Evolutionary conservation across 1,140 invertebrate species (phyloP), one percentile per base, ranked within the genome.

Genomic region (Drosophila murphyi): DNA sequence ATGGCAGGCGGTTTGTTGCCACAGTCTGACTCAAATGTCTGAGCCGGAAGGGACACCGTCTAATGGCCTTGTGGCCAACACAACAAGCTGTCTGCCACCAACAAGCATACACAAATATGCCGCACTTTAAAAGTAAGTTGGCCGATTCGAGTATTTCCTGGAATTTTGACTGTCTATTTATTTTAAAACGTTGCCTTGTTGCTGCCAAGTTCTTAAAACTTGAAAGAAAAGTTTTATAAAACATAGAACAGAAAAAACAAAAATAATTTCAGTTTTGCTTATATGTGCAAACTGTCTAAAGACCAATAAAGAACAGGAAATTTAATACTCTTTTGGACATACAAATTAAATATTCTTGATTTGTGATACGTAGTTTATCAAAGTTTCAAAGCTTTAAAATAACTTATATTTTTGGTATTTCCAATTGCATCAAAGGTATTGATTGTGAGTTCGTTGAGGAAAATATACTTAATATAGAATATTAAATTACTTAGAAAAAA

Each of bases 31-130:
- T 35, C 43, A 47, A 34, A 47, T 56, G 50, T 31, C 12, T 10
- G 3, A 28, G 43, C 31, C 31, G 7, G 12, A 34, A 4, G 20
- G 32, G 32, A 28, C 57, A 59, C 61, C 35, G 37, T 65, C 35
- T 45, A 65, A 65, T 65, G 61, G 52, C 61, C 52, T 32, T 61
- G 60, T 5, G 35, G 41, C 34, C 35, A 31, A n/a, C 12, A 63
- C 60, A 57, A 64, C 45, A 12, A 32, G 29, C 20, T 63, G 29
- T 37, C 34, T 10, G 4, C 61, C 4, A 37, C 37, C 31, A 43
- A 20, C 12, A 69, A 8, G 34, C 47, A 41, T 10, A 8, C 29
- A 51, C 35, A 31, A 37, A 39, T 10, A 37, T n/a, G 10, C 31
- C 6, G 3, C 35, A 39, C 29, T 64, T 4, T 12, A 5, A 7